Evolutionary conservation across 1,140 invertebrate genomes (phyloP), one percentile per base, ranked within the genome.

Genomic region (Drosophila nigromelanica): DNA sequence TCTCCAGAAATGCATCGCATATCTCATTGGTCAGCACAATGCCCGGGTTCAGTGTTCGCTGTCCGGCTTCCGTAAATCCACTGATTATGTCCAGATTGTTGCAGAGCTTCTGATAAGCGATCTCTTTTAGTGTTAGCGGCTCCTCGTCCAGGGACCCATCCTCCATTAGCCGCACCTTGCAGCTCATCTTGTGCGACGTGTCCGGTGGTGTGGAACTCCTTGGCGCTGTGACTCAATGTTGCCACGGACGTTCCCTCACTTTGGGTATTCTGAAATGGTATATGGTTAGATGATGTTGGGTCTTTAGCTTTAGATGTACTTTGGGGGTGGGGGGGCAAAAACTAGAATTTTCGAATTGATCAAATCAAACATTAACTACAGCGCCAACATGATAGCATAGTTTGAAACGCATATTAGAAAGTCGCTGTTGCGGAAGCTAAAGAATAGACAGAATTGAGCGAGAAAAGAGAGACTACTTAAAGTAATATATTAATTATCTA

Each of bases 71-170:
- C 8, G 75, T 56, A 33, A 24, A 61, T 14, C 48, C 14, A 33
- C 94, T 94, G 60, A 96, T 93, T 10, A 94, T 93, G 51, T 94
- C 92, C n/a, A 95, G 76, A 91, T 95, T 92, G 72, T 94, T 93
- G 63, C 95, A 94, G 39, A 95, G 94, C 79, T 94, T 95, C 73
- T 94, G 93, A 72, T 94, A 94, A 76, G 95, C 94, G 8, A 95
- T 92, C 75, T 95, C 94, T 40, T 95, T 92, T 7, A 96, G 89
- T 24, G 93, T 92, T 33, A 91, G 71, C 37, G 90, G 80, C 62
- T 92, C 91, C 75, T 91, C 90, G 51, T 92, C 90, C 42, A 92
- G 64, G 27, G 80, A 74, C 8, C 91, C 89, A 60, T 92, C 89
- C 54, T 81, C 79, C 90, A 91, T 92, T 72, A 92, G 78, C 76